phyloP scores from a whole-genome alignment of 2,888 invertebrate genomes.

The Pseudococcus viburni region DNA sequence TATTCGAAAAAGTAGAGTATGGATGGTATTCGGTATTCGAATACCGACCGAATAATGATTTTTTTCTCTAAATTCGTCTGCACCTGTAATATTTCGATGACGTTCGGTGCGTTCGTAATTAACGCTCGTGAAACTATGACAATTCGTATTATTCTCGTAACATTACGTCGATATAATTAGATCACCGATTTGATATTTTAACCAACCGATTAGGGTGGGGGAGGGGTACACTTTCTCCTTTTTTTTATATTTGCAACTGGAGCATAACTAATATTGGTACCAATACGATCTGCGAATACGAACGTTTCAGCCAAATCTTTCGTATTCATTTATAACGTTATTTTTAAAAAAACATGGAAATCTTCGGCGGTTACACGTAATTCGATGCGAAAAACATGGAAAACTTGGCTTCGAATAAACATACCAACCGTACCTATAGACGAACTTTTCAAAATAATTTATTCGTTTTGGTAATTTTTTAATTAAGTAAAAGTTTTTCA shows the following conservation, averaged over 20 bases:
- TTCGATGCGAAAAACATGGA: constrained; percentile 9
- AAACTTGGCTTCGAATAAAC: constrained; percentile 11
- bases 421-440: background rate
- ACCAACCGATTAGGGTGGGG: background rate
- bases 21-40: background rate
- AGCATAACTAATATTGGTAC: background rate
- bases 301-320: background rate
- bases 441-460: constrained; percentile 40
- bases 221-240: constrained; percentile 11
- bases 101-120: background rate
- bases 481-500: constrained; percentile 55
- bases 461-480: constrained; percentile 49
- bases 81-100: too few species aligned
- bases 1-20: constrained; percentile 33
- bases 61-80: background rate
- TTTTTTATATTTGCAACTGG: background rate
- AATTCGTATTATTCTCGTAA: background rate
- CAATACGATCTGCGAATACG: background rate
- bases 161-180: background rate
- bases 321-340: background rate
- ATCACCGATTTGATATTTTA: background rate
- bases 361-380: background rate
- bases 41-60: background rate
- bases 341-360: background rate
- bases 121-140: background rate